Percentiles rank a stretch among this genome's conserved stretches.
phyloP scores from a whole-genome alignment of 2,888 invertebrate genomes.

The Scelioninae gen. 2 region DNA sequence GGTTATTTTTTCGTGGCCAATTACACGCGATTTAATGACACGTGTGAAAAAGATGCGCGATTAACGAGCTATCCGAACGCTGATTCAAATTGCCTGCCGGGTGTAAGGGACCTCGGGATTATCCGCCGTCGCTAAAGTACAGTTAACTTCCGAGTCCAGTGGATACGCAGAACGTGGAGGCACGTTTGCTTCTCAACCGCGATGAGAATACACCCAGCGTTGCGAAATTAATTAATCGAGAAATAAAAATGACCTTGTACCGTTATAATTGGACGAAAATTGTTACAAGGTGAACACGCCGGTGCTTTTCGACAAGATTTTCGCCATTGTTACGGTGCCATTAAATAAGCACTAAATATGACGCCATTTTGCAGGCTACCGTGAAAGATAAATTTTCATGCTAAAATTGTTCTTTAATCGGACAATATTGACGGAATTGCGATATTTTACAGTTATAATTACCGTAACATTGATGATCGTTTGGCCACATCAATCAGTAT shows the following conservation, averaged over 20 bases:
- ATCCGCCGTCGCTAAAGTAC: conserved; percentile 40
- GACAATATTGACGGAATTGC: no score
- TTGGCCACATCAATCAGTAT: no score
- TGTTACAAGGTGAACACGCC: conserved; percentile 8
- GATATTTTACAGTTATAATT: no score
- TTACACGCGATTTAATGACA: conserved; percentile 49
- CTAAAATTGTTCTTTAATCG: no score
- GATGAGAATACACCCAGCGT: conserved; percentile 32
- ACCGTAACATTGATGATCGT: no score
- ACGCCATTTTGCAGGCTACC: no score
- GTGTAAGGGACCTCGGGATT: conserved; percentile 44
- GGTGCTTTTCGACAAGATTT: background rate
- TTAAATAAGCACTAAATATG: no score
- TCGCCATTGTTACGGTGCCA: conserved; percentile 1
- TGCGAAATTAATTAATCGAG: conserved; percentile 47
- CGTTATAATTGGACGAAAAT: conserved; percentile 47
- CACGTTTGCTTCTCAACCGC: conserved; percentile 20
- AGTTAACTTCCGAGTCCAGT: conserved; percentile 53
- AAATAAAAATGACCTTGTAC: conserved; percentile 34
- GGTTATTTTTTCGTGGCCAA: conserved; percentile 32
- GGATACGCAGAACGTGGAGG: conserved; percentile 24
- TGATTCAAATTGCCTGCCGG: conserved; percentile 53
- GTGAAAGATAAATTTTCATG: no score
- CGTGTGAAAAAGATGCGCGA: conserved; percentile 47
- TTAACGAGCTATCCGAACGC: conserved; percentile 37